Percentiles rank a stretch among this genome's conserved stretches.
Evolutionary conservation across 2,797 vertebrate species (phyloP).

Genomic region (Prunella strophiata): DNA sequence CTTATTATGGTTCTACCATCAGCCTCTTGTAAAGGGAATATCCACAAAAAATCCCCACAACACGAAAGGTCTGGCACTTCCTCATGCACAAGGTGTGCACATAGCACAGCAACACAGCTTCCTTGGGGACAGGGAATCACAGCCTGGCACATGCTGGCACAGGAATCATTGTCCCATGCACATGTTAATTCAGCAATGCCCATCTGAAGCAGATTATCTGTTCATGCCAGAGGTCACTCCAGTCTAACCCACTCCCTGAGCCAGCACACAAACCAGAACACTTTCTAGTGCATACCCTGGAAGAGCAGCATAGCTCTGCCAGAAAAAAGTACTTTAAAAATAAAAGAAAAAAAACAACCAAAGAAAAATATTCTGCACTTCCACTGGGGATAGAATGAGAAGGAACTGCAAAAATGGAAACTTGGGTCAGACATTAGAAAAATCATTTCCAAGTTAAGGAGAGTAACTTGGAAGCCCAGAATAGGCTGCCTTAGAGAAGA

Average conservation of each 20-base stretch:
- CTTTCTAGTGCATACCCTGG: background rate
- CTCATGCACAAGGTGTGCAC: accelerated
- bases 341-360: background rate
- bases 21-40: background rate
- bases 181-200: background rate
- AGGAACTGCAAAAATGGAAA: background rate
- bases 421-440: background rate
- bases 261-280: background rate
- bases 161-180: background rate
- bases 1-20: background rate
- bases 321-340: background rate
- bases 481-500: background rate
- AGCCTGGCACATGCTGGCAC: background rate
- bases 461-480: background rate
- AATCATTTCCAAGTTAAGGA: background rate
- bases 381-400: background rate
- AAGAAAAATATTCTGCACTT: background rate
- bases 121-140: background rate
- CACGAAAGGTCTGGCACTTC: background rate
- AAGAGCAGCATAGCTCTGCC: background rate
- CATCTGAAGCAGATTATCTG: background rate
- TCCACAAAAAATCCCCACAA: background rate
- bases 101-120: background rate
- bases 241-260: background rate
- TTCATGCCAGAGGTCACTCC: background rate